Conservation (phyloP, 2,113 vertebrate genomes). For the Cynoglossus semilaevis region DNA sequence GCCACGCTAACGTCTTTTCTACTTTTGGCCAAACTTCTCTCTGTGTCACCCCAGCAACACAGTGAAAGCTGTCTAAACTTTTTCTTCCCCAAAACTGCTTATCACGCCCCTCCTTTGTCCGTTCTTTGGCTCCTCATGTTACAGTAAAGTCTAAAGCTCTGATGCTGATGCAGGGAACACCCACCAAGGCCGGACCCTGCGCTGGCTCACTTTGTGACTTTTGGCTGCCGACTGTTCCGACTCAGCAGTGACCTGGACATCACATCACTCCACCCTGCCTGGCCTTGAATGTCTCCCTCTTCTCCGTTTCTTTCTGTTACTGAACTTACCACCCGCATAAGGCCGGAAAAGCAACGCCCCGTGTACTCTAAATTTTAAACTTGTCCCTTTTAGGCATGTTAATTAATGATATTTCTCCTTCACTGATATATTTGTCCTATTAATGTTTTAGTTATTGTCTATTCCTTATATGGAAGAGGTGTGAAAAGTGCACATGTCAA, state of each 20-base stretch:
- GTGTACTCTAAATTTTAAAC: not conserved
- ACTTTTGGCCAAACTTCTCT: slow-evolving; percentile 31
- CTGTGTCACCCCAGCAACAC: slow-evolving; percentile 2
- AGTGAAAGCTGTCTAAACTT: not conserved
- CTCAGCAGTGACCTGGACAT: too few species aligned
- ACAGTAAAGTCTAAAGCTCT: slow-evolving; percentile 3
- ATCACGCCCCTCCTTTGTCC: slow-evolving; percentile 18
- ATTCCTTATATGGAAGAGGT: too few species aligned
- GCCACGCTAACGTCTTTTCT: slow-evolving; percentile 20
- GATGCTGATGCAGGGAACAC: not conserved
- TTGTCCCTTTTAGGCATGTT: too few species aligned
- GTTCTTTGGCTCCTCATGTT: slow-evolving; percentile 11
- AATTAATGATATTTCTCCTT: too few species aligned
- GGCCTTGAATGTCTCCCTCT: slow-evolving; percentile 12
- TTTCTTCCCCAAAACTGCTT: slow-evolving; percentile 7
- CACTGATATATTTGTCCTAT: too few species aligned
- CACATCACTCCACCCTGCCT: slow-evolving; percentile 6
- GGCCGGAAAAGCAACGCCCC: slow-evolving; percentile 1
- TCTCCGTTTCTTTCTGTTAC: slow-evolving; percentile 6
- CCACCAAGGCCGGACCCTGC: slow-evolving; percentile 6
- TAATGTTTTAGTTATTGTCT: too few species aligned
- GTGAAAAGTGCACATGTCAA: too few species aligned
- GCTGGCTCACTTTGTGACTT: not conserved
- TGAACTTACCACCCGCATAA: slow-evolving; percentile 10
- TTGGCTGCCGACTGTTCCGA: not conserved